Evolutionary conservation across 2,888 invertebrate species (phyloP).

Genomic region (Diogma glabrata): DNA sequence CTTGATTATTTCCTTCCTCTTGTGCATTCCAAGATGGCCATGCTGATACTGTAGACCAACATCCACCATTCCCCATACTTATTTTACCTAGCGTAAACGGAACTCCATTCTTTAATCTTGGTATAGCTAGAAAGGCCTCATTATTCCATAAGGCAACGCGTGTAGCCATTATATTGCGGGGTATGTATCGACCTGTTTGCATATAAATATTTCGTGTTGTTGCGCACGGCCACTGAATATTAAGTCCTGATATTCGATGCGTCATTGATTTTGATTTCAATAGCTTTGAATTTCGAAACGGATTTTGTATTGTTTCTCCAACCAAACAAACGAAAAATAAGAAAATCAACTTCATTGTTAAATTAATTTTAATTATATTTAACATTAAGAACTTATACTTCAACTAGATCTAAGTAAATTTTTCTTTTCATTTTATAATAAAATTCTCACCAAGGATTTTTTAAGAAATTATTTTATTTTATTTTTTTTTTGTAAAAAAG

Average conservation of each 20-base stretch:
- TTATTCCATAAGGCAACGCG: conserved; percentile 47
- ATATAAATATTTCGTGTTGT: conserved; percentile 46
- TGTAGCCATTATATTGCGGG: conserved; percentile 48
- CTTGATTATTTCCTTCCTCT: conserved; percentile 56
- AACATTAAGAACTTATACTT: too few species aligned
- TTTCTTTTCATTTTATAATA: too few species aligned
- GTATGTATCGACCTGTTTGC: conserved; percentile 43
- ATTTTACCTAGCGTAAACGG: conserved; percentile 48
- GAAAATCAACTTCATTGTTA: too few species aligned
- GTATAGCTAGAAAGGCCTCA: conserved; percentile 45
- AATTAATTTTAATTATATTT: too few species aligned
- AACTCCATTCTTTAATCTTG: conserved; percentile 47
- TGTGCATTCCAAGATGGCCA: conserved; percentile 58
- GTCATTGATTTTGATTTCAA: too few species aligned
- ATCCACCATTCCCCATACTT: conserved; percentile 39
- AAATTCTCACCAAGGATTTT: too few species aligned
- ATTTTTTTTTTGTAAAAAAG: too few species aligned
- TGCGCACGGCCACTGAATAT: conserved; percentile 44
- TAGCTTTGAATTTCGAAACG: too few species aligned
- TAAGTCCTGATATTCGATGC: conserved; percentile 33
- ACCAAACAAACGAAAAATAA: too few species aligned
- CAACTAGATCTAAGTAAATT: too few species aligned
- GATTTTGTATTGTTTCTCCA: too few species aligned
- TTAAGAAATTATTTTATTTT: too few species aligned
- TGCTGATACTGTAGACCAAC: conserved; percentile 43